A percentile compares a stretch with the other conserved stretches of the same genome.
Conservation (phyloP, 2,888 invertebrate genomes). For the Euphydryas editha region DNA sequence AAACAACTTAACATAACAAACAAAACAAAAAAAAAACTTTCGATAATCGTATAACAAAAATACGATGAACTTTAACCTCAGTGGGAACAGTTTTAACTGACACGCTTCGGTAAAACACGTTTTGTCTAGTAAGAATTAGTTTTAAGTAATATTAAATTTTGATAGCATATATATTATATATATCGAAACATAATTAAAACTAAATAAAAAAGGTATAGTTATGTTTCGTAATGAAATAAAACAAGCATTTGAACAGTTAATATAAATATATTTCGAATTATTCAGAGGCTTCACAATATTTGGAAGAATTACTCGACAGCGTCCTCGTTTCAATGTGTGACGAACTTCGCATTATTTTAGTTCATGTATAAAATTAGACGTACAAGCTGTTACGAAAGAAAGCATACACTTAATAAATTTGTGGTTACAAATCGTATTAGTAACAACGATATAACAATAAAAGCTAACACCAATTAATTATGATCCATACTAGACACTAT, state of each 20-base stretch:
- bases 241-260: constrained; percentile 81
- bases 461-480: constrained; percentile 55
- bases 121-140: too few species aligned
- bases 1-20: too few species aligned
- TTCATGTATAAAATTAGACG: constrained; percentile 59
- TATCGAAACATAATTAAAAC: too few species aligned
- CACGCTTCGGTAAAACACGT: too few species aligned
- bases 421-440: constrained; percentile 45
- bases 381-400: constrained; percentile 60
- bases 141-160: too few species aligned
- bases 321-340: constrained; percentile 51
- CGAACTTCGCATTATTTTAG: constrained; percentile 52
- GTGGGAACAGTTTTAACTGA: too few species aligned
- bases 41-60: too few species aligned
- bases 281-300: constrained; percentile 84
- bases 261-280: constrained; percentile 84
- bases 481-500: constrained; percentile 40
- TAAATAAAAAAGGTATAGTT: too few species aligned
- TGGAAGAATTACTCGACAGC: constrained; percentile 79
- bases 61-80: too few species aligned
- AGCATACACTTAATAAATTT: constrained; percentile 31
- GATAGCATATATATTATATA: too few species aligned
- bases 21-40: too few species aligned
- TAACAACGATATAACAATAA: constrained; percentile 52
- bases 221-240: constrained; percentile 59